Evolutionary conservation across 2,113 vertebrate species (phyloP), one percentile per base, ranked within the genome.

Genomic region (Gallinago media): DNA sequence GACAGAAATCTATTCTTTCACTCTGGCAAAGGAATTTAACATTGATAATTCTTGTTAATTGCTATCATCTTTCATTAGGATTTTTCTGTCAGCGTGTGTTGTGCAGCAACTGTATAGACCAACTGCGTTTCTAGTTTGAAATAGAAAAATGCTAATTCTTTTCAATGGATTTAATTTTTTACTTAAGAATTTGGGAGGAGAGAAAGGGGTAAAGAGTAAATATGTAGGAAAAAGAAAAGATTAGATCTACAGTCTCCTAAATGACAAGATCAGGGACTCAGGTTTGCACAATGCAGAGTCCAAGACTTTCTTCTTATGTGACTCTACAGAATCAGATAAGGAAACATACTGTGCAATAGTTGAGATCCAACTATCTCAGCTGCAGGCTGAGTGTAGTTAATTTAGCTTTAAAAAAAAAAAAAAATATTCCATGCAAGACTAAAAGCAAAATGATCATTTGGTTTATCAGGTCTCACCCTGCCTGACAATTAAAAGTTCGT

Each of bases 11-110:
- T 96, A 22, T 76, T 96, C 80, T 92, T 85, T 91, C 27, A 70
- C 26, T 73, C 89, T 75, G 49, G 84, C 49, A 70, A 65, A 72
- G 38, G 23, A 84, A 65, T 92, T 94, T 58, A 92, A 55, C 73
- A 32, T 63, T 74, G 52, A 61, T 92, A 86, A 68, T 61, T 92
- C 58, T 36, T 59, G 63, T 86, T 95, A 96, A 94, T 93, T 93
- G 76, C 76, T 90, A 62, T 88, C 76, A 91, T 90, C 52, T 81
- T 96, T 93, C 90, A 93, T 74, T 78, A 84, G 68, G 76, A 67
- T 73, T 88, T 90, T 88, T 85, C 78, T 88, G 83, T 83, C 70
- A 88, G 62, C 27, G 23, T 88, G 32, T 66, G 74, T 78, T 92
- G 54, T 74, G 80, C 76, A 83, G 82, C 70, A 85, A 44, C 66